Conservation (phyloP, 1,140 invertebrate species). For the Dysdera silvatica region DNA sequence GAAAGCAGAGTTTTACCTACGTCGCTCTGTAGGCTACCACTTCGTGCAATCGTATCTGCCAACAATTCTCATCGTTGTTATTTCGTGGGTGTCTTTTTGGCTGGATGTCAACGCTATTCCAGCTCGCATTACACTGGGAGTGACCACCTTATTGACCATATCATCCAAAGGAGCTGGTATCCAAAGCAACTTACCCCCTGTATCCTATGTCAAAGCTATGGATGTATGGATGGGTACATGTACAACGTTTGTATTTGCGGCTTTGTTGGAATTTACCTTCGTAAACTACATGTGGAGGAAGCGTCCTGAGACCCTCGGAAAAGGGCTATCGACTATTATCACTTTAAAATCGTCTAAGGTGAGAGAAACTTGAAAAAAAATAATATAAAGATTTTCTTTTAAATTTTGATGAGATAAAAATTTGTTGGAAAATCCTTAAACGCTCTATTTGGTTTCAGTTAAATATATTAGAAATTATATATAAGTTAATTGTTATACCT, state of each 20-base stretch:
- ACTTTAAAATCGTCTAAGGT: constrained; percentile 26
- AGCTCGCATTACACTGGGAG: constrained; percentile 54
- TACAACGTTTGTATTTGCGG: constrained; percentile 47
- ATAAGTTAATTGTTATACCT: no score
- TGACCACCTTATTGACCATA: constrained; percentile 55
- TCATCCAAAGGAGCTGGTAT: constrained; percentile 47
- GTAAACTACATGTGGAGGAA: constrained; percentile 43
- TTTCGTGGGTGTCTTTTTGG: constrained; percentile 61
- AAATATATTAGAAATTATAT: no score
- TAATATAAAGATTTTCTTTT: no score
- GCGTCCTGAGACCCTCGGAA: constrained; percentile 8
- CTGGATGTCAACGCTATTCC: constrained; percentile 59
- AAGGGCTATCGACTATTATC: constrained; percentile 11
- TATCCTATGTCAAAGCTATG: constrained; percentile 51
- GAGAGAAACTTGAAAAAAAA: no score
- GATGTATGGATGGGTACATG: constrained; percentile 52
- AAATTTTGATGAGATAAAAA: no score
- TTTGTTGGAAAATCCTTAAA: no score
- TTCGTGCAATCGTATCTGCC: constrained; percentile 58
- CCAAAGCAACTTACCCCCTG: constrained; percentile 37
- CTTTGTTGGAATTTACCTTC: constrained; percentile 46
- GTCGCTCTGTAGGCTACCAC: constrained; percentile 55
- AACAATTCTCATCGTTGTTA: constrained; percentile 58
- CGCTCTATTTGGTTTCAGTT: no score
- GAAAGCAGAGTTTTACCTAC: constrained; percentile 51